Evolutionary conservation across 2,888 invertebrate genomes (phyloP), one percentile per base, ranked within the genome.

Genomic region (Orthosia gracilis): DNA sequence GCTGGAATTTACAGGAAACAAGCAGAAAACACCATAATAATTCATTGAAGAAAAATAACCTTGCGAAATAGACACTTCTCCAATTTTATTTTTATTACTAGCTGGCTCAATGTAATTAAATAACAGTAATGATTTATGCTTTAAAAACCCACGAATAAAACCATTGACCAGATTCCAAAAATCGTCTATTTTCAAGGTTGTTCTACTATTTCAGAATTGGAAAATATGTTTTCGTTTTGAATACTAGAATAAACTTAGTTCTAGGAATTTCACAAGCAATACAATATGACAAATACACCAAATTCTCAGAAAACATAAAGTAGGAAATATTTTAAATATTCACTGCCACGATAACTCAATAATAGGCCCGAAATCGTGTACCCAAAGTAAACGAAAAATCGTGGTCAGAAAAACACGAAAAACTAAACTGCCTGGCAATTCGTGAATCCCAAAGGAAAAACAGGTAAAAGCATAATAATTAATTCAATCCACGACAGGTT

Each of bases 391-490:
- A 69, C 50, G 17, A 13, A 61, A 64, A 45, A 12, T 17, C 71
- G 59, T 69, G 23, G 62, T 52, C 12, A 65, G 40, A 21, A 12
- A 72, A 77, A 82, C 15, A 59, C 57, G 11, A 73, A 71, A 82
- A 66, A 64, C 18, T 18, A 3, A 63, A 72, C 52, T 78, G 71
- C 66, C 64, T 59, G 40, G 15, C 67, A 78, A 65, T n/a, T 11
- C 40, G n/a, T n/a, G 21, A 84, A 75, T 58, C 74, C 70, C 74
- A 26, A 76, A 55, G 73, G 68, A 45, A 81, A 78, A 59, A 61
- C 72, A 73, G 52, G 55, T 83, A 73, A 80, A 75, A 74, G 76
- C 66, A 72, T 80, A 52, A 78, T 82, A 64, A 80, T 85, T 76
- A 83, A 84, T 85, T 85, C 75, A 74, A 82, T 81, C 62, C 69